Conservation (phyloP, 1,140 invertebrate species). For the Hycleus cichorii region DNA sequence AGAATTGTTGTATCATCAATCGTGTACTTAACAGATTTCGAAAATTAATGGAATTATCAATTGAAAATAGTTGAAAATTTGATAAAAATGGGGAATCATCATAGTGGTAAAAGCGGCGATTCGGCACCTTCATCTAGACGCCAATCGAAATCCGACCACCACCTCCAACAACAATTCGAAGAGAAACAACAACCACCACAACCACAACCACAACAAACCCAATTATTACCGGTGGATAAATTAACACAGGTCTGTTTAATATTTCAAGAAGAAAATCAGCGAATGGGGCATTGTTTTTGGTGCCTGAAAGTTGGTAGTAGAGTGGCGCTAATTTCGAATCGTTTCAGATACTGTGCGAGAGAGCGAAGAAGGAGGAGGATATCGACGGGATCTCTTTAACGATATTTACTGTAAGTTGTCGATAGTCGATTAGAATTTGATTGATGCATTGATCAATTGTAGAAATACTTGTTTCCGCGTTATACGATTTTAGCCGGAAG, state of each 20-base stretch:
- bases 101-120: conserved; percentile 23
- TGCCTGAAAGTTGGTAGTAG: conserved; percentile 12
- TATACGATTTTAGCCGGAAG: conserved; percentile 63
- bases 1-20: too few relatives aligned
- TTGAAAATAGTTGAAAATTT: too few relatives aligned
- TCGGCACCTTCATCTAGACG: conserved; percentile 21
- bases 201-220: conserved; percentile 49
- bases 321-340: conserved; percentile 13
- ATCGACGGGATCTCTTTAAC: conserved; percentile 57
- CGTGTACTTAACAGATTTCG: too few relatives aligned
- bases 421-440: conserved; percentile 18
- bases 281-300: conserved; percentile 1
- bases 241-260: conserved; percentile 53
- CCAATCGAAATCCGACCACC: not conserved
- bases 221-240: conserved; percentile 61
- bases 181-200: conserved; percentile 52
- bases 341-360: conserved; percentile 53
- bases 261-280: conserved; percentile 10
- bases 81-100: conserved; percentile 28
- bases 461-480: conserved; percentile 70
- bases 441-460: conserved; percentile 25
- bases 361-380: conserved; percentile 54
- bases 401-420: conserved; percentile 50
- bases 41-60: too few relatives aligned
- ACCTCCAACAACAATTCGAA: conserved; percentile 43